These are phyloP conservation scores for Bombus soroeensis DNA, from an alignment of 1,140 invertebrate species.

Conservation along the genomic window DNA sequence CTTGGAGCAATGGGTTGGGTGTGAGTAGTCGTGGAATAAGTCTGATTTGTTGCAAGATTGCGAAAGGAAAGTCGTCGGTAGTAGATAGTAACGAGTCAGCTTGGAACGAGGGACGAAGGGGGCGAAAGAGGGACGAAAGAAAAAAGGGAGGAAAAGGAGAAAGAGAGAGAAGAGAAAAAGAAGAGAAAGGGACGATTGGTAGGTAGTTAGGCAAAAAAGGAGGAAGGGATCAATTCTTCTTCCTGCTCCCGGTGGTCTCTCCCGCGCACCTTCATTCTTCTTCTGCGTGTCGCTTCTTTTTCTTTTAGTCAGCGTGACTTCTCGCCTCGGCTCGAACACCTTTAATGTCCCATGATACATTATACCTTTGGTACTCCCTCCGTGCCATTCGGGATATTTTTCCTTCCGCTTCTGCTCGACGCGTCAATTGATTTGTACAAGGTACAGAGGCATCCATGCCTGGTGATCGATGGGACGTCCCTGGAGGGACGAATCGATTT, in stretches of 20 bases:
- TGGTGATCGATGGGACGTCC: neutral
- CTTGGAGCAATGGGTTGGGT: too few species aligned
- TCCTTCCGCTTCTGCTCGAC: neutral
- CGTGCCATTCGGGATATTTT: neutral
- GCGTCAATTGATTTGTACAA: constrained; percentile 4
- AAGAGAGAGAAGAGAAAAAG: neutral
- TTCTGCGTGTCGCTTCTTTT: neutral
- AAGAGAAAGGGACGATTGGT: neutral
- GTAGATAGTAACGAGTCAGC: neutral
- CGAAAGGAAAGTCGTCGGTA: neutral
- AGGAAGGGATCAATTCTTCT: constrained; percentile 1
- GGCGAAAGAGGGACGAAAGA: too few species aligned
- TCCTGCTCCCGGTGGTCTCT: neutral
- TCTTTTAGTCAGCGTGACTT: neutral
- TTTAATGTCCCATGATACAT: constrained; percentile 23
- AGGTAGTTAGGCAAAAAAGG: constrained; percentile 2
- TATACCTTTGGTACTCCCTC: neutral
- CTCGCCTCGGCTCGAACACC: neutral
- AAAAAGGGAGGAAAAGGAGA: too few species aligned
- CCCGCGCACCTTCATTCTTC: neutral
- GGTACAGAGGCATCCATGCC: neutral
- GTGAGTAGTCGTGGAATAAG: constrained; percentile 20
- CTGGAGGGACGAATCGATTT: neutral
- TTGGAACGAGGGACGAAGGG: too few species aligned
- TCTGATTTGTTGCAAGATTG: constrained; percentile 39